Conservation (phyloP, 2,888 invertebrate species). For the Pristionchus maxplancki region DNA sequence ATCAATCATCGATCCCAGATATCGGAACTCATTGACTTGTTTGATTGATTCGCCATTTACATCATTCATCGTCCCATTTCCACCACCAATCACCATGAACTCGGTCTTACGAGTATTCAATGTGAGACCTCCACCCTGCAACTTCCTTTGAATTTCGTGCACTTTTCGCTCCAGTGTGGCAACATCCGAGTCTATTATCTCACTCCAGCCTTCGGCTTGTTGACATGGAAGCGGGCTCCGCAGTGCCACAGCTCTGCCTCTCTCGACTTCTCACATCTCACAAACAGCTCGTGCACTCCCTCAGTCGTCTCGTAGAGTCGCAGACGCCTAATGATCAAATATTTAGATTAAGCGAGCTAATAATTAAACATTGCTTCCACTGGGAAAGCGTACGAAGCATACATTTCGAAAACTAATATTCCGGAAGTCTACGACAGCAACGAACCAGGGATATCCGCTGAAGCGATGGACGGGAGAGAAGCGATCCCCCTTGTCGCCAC, state of each 20-base stretch:
- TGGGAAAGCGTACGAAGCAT: no score
- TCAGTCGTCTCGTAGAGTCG: background rate
- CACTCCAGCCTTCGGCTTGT: no score
- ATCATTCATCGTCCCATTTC: background rate
- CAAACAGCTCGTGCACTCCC: background rate
- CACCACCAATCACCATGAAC: background rate
- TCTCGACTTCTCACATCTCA: background rate
- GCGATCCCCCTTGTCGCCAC: no score
- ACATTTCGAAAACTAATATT: no score
- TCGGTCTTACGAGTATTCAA: constrained; percentile 13
- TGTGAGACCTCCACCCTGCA: background rate
- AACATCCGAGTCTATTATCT: background rate
- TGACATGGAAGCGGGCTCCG: no score
- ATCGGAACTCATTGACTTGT: background rate
- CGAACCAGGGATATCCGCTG: background rate
- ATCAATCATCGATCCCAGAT: constrained; percentile 16
- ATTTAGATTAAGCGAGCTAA: no score
- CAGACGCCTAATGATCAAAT: background rate
- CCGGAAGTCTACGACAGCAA: background rate
- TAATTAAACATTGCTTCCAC: no score
- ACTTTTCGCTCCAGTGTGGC: background rate
- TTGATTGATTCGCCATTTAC: background rate
- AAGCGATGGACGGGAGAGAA: background rate
- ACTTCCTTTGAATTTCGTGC: background rate
- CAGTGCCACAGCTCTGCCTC: background rate